Evolutionary conservation across 2,888 invertebrate species (phyloP), one percentile per base, ranked within the genome.

Genomic region (Electrophaes corylata): DNA sequence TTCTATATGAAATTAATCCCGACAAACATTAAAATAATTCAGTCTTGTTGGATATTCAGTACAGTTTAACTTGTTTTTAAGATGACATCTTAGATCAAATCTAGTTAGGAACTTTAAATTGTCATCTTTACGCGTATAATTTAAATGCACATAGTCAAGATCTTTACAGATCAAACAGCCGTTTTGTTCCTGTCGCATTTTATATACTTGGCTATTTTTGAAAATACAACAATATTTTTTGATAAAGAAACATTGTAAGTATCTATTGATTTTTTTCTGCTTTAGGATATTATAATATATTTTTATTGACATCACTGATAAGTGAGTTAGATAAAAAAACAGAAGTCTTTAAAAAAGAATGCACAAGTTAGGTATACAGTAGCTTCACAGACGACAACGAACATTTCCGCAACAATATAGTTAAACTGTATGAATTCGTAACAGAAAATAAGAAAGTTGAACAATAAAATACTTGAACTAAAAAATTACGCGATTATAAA

Each of bases 21-120:
- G 80, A 79, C 74, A 78, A 70, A 78, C 72, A 79, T 81, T 83
- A 82, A 81, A 83, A 81, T 79, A 84, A 83, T 81, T 91, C 91
- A 91, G 91, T 90, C 91, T 91, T 89, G 75, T 81, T 80, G 76
- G 66, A 81, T 82, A 86, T 86, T 85, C 82, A 74, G 75, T 84
- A 87, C 85, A 87, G 83, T 88, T 87, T 80, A 86, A 86, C 80
- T 72, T 66, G 70, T 66, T 44, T 37, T 46, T 41, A 48, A 35
- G 39, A 53, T 72, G 52, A 62, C 56, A 50, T 70, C 57, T 70
- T 62, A 68, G 60, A 69, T 55, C 60, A 65, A 71, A 64, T 35
- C 43, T 56, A 45, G 31, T 50, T 57, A 64, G 57, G 62, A 64
- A 66, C 59, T 61, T 55, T 60, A 37, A 48, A 47, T 51, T 40